Evolutionary conservation across 2,113 vertebrate genomes (phyloP).

Genomic region (Tor tambroides): DNA sequence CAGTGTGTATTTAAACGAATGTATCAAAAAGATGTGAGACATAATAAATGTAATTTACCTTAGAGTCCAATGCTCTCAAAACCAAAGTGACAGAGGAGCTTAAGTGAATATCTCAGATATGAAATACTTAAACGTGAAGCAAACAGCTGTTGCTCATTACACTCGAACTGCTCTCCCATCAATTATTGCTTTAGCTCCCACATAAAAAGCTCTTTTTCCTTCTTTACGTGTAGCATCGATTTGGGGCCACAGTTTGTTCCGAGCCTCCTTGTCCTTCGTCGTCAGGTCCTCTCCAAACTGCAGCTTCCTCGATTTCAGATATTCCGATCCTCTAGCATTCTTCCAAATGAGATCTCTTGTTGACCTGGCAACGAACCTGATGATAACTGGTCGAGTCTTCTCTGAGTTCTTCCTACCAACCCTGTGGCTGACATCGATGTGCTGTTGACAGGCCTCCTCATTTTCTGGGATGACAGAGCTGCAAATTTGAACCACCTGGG

Average conservation of each 20-base stretch:
- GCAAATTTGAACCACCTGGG: neutral
- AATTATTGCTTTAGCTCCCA: conserved; percentile 11
- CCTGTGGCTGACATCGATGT: neutral
- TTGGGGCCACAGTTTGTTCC: neutral
- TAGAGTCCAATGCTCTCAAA: neutral
- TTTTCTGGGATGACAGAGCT: neutral
- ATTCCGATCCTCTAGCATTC: neutral
- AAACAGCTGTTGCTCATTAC: neutral
- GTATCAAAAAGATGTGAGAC: neutral
- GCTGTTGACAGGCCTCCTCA: neutral
- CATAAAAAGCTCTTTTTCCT: neutral
- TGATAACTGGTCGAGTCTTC: neutral
- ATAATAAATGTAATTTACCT: neutral
- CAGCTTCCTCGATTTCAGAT: neutral
- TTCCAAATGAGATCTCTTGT: neutral
- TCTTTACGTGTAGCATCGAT: neutral
- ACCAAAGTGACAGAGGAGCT: neutral
- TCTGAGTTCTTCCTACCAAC: neutral
- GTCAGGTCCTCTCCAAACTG: neutral
- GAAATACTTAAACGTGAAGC: neutral
- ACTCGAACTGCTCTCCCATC: neutral
- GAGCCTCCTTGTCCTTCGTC: neutral
- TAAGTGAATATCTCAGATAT: neutral
- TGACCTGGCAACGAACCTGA: neutral
- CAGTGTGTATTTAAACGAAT: neutral